phyloP scores from a whole-genome alignment of 1,140 invertebrate genomes.

The Scaptomyza pallida region DNA sequence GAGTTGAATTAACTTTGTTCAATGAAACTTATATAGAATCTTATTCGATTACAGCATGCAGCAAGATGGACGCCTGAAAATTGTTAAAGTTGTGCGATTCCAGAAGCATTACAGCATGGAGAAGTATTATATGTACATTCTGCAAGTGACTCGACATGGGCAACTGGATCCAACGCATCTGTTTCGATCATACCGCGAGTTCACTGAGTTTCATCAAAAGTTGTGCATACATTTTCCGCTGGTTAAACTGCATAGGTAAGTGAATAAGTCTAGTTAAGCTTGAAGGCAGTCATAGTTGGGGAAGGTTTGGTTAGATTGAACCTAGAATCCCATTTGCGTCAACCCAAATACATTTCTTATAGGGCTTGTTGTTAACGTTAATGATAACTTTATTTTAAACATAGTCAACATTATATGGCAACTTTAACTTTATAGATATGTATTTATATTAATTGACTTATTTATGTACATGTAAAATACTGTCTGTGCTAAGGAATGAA shows the following conservation, averaged over 20 bases:
- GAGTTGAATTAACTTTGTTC: not conserved
- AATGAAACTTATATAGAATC: not conserved
- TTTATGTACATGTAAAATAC: constrained; percentile 72
- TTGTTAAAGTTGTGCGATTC: constrained; percentile 93
- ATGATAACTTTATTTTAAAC: constrained; percentile 46
- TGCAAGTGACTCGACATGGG: constrained; percentile 93
- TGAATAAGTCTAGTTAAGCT: not conserved
- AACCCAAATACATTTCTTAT: too few species aligned
- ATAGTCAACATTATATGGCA: constrained; percentile 68
- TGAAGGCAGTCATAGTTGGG: too few species aligned
- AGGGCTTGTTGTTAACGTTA: not conserved
- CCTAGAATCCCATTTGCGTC: too few species aligned
- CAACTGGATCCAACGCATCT: constrained; percentile 93
- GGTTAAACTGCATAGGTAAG: constrained; percentile 92
- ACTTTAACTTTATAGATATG: constrained; percentile 39
- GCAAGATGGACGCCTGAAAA: constrained; percentile 95
- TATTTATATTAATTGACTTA: constrained; percentile 20
- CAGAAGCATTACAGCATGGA: constrained; percentile 98
- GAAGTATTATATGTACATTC: constrained; percentile 98
- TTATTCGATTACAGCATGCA: constrained; percentile 87
- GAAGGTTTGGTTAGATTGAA: too few species aligned
- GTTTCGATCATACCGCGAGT: constrained; percentile 97
- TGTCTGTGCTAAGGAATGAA: constrained; percentile 68
- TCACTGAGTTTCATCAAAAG: constrained; percentile 98
- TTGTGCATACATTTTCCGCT: constrained; percentile 96